Conservation (phyloP, 2,888 invertebrate species). For the Ennomos quercinarius region DNA sequence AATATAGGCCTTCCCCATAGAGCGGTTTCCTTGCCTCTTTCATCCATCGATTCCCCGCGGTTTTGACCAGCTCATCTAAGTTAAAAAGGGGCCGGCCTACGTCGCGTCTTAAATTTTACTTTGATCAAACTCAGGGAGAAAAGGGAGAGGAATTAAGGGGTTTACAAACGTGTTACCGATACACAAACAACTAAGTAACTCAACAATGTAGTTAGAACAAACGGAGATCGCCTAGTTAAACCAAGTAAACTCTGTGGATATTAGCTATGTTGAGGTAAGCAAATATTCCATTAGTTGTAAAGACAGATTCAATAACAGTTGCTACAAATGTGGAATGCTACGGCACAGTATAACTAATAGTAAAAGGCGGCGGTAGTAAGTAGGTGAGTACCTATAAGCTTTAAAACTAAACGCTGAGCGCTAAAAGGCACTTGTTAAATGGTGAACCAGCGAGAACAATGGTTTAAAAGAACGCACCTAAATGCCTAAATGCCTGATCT, state of each 20-base stretch:
- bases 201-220: conserved; percentile 16
- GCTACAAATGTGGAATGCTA: conserved; percentile 42
- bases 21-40: no score
- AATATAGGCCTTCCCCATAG: no score
- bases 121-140: no score
- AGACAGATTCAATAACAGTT: no score
- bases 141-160: no score
- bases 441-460: conserved; percentile 9
- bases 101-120: no score
- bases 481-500: conserved; percentile 3
- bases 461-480: conserved; percentile 10
- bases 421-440: conserved; percentile 8
- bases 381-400: neutral
- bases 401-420: neutral
- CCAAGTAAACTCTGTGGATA: conserved; percentile 23
- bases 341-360: neutral
- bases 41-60: no score
- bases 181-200: no score
- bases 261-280: conserved; percentile 31
- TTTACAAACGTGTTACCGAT: no score
- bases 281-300: conserved; percentile 63
- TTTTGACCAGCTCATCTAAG: no score
- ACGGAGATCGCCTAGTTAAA: conserved; percentile 25
- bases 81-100: no score
- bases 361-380: conserved; percentile 1